Base-by-base conservation (phyloP, 1,140 invertebrate genomes). In the Leptoteleia sp. region DNA sequence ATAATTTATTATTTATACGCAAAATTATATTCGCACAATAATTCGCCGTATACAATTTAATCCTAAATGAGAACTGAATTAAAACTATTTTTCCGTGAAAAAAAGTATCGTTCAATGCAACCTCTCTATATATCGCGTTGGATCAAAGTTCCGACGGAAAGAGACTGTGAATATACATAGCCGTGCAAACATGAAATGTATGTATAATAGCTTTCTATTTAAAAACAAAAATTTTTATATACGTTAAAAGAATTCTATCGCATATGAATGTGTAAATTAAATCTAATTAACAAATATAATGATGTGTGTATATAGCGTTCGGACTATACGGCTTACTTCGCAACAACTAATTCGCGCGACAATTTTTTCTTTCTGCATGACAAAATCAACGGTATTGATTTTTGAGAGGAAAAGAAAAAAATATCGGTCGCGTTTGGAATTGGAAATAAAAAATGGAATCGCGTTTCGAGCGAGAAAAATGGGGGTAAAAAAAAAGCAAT, bases 221-320 rank as follows among this genome's bases (percentile, higher is more conserved):
- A 67, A 72, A 76, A 78, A 61, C n/a, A n/a, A n/a, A n/a, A n/a
- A n/a, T n/a, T 67, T 71, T 61, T 76, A 72, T 76, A 76, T 76
- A 81, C 61, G 68, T 70, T 62, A n/a, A 52, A 70, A 76, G 59
- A 76, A 64, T 67, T 73, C 62, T 67, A 76, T 76, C 40, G 27
- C 57, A 76, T 79, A 76, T 71, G 79, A 71, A 79, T 80, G 81
- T 85, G 80, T 83, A 84, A 76, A 83, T 84, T 82, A 78, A 82
- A 82, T 57, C 82, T 82, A 80, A 79, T 81, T 70, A 80, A 76
- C 61, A 19, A 54, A 68, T 67, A 42, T 64, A 72, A 67, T 33
- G 64, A 64, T 67, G 76, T 72, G 61, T 72, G 61, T 72, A 78
- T 47, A 67, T 67, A 72, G 19, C 29, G 45, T 72, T 68, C 62